phyloP scores from a whole-genome alignment of 2,888 invertebrate genomes.

The Brenthis daphne region DNA sequence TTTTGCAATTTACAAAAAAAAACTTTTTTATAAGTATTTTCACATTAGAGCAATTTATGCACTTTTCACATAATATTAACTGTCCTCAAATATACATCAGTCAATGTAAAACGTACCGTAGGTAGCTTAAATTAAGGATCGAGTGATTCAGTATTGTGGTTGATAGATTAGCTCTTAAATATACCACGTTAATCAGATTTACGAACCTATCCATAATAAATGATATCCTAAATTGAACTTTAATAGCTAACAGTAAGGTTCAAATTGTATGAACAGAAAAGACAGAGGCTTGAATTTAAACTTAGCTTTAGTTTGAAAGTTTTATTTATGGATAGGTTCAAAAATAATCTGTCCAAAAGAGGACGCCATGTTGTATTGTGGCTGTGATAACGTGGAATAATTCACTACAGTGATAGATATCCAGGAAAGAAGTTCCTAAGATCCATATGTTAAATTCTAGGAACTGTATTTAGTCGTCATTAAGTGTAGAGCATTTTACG shows the following conservation, averaged over 20 bases:
- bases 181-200: conserved; percentile 28
- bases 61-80: not conserved
- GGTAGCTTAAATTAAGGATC: conserved; percentile 26
- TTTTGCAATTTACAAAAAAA: not conserved
- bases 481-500: no score
- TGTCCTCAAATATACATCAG: not conserved
- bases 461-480: not conserved
- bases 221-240: not conserved
- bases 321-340: conserved; percentile 18
- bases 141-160: conserved; percentile 62
- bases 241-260: not conserved
- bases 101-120: conserved; percentile 15
- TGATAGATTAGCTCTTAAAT: conserved; percentile 44
- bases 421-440: conserved; percentile 10
- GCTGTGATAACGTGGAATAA: conserved; percentile 63
- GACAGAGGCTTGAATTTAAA: not conserved
- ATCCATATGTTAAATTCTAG: conserved; percentile 27
- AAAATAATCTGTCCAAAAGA: conserved; percentile 18
- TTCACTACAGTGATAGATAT: conserved; percentile 39
- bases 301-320: not conserved
- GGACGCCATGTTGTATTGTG: conserved; percentile 62
- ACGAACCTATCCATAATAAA: conserved; percentile 6
- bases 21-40: not conserved
- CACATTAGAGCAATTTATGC: not conserved
- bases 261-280: not conserved